Evolutionary conservation across 1,140 invertebrate genomes (phyloP), one percentile per base, ranked within the genome.

Genomic region (Leguminivora glycinivorella): DNA sequence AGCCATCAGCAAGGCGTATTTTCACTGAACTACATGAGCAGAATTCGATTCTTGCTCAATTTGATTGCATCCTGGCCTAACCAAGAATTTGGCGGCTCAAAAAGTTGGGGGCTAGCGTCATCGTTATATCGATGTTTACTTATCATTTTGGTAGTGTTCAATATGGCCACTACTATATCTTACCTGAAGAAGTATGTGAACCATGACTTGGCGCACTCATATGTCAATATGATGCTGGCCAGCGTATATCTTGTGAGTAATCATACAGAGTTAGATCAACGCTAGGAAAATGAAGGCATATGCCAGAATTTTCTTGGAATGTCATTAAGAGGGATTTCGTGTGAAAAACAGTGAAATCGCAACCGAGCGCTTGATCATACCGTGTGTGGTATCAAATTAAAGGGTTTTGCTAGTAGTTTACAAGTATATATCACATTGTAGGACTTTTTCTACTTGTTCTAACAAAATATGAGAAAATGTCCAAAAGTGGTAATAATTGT

Each of bases 181-280:
- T 52, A 52, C 47, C 47, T 52, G n/a, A 17, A 22, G 17, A 52
- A 52, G 9, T 52, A 52, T 52, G 47, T 52, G 19, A 22, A 52
- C 17, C 17, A 52, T 22, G 47, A 52, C 10, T 52, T 52, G 19
- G 47, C 47, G n/a, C 47, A 52, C 47, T 52, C 47, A 1, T 52
- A 52, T 52, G 47, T 52, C 47, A 52, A 52, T 52, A 52, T 52
- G 47, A 52, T 52, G 47, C 22, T 52, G 19, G 47, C 17, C 19
- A 52, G 47, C 47, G 47, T 52, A 22, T 52, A 52, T 52, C 47
- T 52, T 9, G 47, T 52, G 47, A 52, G 47, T 43, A n/a, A 17
- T n/a, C 34, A 38, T 38, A 38, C 10, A 38, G 12, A 38, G 34
- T 12, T 10, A 10, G 7, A 34, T 34, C 3, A 34, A 34, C 4